A percentile compares a stretch with the other conserved stretches of the same genome.
Evolutionary conservation across 2,888 invertebrate genomes (phyloP).

Genomic region (Rhagophthalmus giganteus): DNA sequence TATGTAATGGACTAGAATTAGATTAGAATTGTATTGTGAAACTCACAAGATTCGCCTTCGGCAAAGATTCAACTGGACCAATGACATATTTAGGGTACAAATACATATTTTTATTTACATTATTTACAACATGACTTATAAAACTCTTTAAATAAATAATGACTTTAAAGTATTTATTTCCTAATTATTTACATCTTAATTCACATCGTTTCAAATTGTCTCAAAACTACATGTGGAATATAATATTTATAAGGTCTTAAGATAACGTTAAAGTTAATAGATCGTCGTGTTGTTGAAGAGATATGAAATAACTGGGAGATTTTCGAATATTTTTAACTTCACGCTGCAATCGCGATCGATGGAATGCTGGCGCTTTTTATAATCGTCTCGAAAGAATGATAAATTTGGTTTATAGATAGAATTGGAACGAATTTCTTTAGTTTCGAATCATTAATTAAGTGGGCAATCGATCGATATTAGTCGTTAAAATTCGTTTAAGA

Average conservation of each 20-base stretch:
- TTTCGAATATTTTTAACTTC: no score
- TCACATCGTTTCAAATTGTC: background rate
- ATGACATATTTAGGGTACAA: conserved; percentile 21
- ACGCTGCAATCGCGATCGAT: no score
- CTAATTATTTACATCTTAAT: conserved; percentile 11
- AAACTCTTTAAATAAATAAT: conserved; percentile 20
- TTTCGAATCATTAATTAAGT: no score
- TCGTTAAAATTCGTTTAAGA: no score
- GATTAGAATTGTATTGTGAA: conserved; percentile 26
- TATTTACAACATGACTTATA: conserved; percentile 22
- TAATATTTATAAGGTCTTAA: background rate
- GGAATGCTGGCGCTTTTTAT: no score
- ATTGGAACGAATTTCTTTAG: no score
- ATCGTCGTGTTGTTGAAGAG: no score
- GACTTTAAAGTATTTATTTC: conserved; percentile 5
- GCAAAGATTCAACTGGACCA: conserved; percentile 15
- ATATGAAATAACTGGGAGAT: no score
- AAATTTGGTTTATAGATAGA: no score
- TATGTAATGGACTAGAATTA: conserved; percentile 45
- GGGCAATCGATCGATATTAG: no score
- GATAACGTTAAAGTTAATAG: no score
- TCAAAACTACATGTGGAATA: background rate
- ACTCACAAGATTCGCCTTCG: conserved; percentile 10
- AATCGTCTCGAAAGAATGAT: no score
- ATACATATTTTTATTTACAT: conserved; percentile 28